Conservation (phyloP, 2,113 vertebrate genomes). For the Erythrolamprus reginae region DNA sequence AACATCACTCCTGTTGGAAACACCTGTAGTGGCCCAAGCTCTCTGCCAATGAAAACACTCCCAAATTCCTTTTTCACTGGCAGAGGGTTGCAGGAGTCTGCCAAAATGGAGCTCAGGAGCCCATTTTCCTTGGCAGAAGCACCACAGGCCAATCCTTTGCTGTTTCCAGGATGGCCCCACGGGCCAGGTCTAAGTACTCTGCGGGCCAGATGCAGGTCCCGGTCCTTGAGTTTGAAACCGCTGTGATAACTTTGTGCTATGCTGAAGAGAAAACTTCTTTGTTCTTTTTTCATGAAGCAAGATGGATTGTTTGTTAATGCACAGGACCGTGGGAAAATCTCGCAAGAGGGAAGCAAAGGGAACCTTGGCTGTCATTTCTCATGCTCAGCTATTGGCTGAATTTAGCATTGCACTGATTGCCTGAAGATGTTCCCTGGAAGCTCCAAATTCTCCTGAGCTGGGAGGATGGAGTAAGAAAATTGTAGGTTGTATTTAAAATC, state of each 20-base stretch:
- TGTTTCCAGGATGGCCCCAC: too few species aligned
- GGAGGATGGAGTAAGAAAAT: background rate
- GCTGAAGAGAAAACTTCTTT: background rate
- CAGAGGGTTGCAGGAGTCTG: too few species aligned
- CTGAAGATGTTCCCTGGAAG: background rate
- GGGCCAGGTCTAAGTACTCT: too few species aligned
- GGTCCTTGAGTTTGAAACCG: too few species aligned
- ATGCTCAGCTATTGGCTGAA: background rate
- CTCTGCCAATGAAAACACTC: too few species aligned
- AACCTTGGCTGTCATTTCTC: background rate
- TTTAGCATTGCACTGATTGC: background rate
- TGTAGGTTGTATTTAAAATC: background rate
- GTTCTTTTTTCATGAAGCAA: background rate
- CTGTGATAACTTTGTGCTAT: background rate
- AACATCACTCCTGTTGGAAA: too few species aligned
- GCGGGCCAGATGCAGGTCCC: too few species aligned
- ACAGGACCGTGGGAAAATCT: background rate
- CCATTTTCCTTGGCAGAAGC: too few species aligned
- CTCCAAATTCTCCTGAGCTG: background rate
- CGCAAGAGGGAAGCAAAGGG: background rate
- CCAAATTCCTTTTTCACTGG: too few species aligned
- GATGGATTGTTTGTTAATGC: background rate
- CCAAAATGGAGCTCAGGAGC: too few species aligned
- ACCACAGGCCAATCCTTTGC: too few species aligned
- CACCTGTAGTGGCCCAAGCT: too few species aligned